Conservation (phyloP, 2,888 invertebrate genomes). For the Bedellia somnulentella region DNA sequence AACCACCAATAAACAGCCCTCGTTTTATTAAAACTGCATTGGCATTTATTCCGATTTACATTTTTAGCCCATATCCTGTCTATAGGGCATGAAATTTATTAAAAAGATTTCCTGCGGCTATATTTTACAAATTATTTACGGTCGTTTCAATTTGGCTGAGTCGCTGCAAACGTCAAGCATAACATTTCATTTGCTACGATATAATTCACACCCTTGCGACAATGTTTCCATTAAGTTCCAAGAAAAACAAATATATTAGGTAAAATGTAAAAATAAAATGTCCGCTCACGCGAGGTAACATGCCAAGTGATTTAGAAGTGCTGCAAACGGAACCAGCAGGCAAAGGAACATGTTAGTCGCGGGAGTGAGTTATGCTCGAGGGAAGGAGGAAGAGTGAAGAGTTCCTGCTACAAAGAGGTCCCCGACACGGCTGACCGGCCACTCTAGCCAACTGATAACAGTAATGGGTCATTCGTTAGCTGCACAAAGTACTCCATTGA, state of each 20-base stretch:
- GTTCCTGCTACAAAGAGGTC: slow-evolving; percentile 9
- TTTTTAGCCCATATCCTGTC: slow-evolving; percentile 39
- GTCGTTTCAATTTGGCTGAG: too few relatives aligned
- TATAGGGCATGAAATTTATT: slow-evolving; percentile 48
- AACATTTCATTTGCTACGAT: too few relatives aligned
- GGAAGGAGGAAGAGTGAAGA: slow-evolving; percentile 5
- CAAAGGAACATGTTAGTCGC: slow-evolving; percentile 11
- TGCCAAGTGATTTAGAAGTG: slow-evolving; percentile 10
- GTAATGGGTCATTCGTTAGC: slow-evolving; percentile 33
- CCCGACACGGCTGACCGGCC: slow-evolving; percentile 12
- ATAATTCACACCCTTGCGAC: not conserved
- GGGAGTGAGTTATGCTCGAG: slow-evolving; percentile 10
- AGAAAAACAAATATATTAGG: slow-evolving; percentile 7
- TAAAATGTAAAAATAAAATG: too few relatives aligned
- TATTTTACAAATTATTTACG: slow-evolving; percentile 52
- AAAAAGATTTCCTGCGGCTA: slow-evolving; percentile 34
- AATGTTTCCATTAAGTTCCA: slow-evolving; percentile 1
- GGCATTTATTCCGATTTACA: slow-evolving; percentile 45
- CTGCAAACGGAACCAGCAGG: slow-evolving; percentile 10
- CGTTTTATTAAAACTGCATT: too few relatives aligned
- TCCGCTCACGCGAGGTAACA: slow-evolving; percentile 7
- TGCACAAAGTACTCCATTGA: slow-evolving; percentile 30
- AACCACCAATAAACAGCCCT: too few relatives aligned
- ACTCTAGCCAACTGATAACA: slow-evolving; percentile 19
- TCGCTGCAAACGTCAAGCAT: too few relatives aligned